These are phyloP conservation scores for Pteropus rufus DNA, from an alignment of 2,797 vertebrate species.

Conservation along the genomic window DNA sequence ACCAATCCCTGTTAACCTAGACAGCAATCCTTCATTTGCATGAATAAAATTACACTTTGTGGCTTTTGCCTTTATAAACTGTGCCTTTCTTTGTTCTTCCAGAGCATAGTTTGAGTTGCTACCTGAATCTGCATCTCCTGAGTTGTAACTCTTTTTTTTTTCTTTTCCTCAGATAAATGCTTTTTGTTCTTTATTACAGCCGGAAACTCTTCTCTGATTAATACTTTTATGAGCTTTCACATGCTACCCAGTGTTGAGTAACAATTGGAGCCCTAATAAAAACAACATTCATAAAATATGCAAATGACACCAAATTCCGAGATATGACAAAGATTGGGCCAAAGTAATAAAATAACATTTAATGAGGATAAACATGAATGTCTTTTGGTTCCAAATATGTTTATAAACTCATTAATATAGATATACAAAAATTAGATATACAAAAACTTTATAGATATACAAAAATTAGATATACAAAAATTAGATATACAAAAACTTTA, in stretches of 20 bases:
- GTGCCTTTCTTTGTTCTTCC: not conserved
- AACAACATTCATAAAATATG: not conserved
- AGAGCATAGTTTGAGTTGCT: not conserved
- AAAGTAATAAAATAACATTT: constrained; percentile 1
- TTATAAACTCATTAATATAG: not conserved
- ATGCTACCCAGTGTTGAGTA: not conserved
- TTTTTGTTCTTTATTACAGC: not conserved
- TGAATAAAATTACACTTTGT: not conserved
- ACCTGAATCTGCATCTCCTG: not conserved
- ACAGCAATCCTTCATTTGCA: not conserved
- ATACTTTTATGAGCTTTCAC: not conserved
- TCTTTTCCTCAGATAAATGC: not conserved
- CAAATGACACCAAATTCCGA: not conserved
- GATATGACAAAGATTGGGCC: not conserved
- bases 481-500: not conserved
- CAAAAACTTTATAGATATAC: not conserved
- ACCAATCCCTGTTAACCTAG: not conserved
- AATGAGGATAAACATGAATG: not conserved
- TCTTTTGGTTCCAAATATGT: not conserved
- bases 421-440: not conserved
- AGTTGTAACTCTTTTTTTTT: not conserved
- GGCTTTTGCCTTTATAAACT: not conserved
- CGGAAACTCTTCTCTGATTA: not conserved
- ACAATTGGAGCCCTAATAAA: not conserved
- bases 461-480: not conserved